These are phyloP conservation scores for Clytia hemisphaerica DNA, from an alignment of 30 jellyfish, hydroid and myxozoan genomes.

Conservation along the genomic window DNA sequence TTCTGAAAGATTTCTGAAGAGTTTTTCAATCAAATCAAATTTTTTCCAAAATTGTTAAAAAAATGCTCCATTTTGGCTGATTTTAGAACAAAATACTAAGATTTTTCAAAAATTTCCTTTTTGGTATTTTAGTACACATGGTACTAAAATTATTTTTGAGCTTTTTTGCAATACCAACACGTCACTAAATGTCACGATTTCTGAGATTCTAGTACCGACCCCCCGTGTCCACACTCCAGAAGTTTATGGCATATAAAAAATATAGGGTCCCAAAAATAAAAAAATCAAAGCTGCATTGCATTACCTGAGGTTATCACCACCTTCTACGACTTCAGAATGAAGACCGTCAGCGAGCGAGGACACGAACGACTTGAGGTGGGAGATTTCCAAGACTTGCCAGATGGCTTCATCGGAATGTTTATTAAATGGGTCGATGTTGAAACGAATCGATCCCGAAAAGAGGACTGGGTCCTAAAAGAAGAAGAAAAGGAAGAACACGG, in stretches of 20 bases:
- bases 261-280: neutral
- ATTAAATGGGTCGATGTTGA: conserved; percentile 82
- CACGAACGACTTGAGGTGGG: conserved; percentile 64
- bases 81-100: too few relatives aligned
- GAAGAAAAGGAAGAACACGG: neutral
- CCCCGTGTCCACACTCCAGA: neutral
- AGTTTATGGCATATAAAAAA: neutral
- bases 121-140: too few relatives aligned
- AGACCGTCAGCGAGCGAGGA: conserved; percentile 35
- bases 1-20: too few relatives aligned
- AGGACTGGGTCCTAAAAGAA: conserved; percentile 87
- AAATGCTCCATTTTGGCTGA: too few relatives aligned
- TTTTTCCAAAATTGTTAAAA: too few relatives aligned
- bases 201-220: too few relatives aligned
- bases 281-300: neutral
- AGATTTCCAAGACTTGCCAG: conserved; percentile 83
- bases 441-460: conserved; percentile 84
- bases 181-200: too few relatives aligned
- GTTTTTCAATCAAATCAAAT: too few relatives aligned
- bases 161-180: too few relatives aligned
- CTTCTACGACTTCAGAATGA: conserved; percentile 59
- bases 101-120: too few relatives aligned
- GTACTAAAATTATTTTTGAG: too few relatives aligned
- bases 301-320: conserved; percentile 97
- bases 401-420: conserved; percentile 61